phyloP scores from a whole-genome alignment of 2,113 vertebrate species.

The Cyprinus carpio region DNA sequence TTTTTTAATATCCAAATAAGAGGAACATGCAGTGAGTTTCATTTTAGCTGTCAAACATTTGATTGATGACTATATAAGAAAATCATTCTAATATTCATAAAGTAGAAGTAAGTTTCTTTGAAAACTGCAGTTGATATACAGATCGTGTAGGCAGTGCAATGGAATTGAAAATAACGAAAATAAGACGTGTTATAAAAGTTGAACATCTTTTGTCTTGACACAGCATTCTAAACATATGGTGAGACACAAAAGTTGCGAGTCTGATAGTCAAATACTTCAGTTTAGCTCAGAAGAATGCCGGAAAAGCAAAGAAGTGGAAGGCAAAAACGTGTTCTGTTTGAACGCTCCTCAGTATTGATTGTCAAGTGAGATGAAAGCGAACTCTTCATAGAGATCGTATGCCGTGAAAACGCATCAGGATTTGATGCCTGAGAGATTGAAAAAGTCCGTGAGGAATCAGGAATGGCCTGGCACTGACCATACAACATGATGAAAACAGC shows the following conservation, averaged over 20 bases:
- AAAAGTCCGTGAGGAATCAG: not conserved
- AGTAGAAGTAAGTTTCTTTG: not conserved
- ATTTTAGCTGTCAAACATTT: conserved; percentile 6
- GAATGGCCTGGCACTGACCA: conserved; percentile 9
- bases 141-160: not conserved
- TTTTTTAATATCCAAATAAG: not conserved
- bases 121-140: not conserved
- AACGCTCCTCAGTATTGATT: not conserved
- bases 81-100: not conserved
- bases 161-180: not conserved
- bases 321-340: not conserved
- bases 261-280: not conserved
- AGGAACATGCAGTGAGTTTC: not conserved
- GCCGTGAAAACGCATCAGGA: not conserved
- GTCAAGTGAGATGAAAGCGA: not conserved
- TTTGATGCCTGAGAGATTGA: conserved; percentile 4
- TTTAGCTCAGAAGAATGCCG: not conserved
- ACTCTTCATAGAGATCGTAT: not conserved
- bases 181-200: not conserved
- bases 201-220: not conserved
- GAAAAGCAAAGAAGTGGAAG: not conserved
- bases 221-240: not conserved
- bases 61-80: conserved; percentile 19
- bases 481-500: not conserved
- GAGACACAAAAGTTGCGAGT: not conserved